Percentiles rank a stretch among this genome's conserved stretches.
Evolutionary conservation across 1,140 invertebrate species (phyloP).

Genomic region (Drosophila nannoptera): DNA sequence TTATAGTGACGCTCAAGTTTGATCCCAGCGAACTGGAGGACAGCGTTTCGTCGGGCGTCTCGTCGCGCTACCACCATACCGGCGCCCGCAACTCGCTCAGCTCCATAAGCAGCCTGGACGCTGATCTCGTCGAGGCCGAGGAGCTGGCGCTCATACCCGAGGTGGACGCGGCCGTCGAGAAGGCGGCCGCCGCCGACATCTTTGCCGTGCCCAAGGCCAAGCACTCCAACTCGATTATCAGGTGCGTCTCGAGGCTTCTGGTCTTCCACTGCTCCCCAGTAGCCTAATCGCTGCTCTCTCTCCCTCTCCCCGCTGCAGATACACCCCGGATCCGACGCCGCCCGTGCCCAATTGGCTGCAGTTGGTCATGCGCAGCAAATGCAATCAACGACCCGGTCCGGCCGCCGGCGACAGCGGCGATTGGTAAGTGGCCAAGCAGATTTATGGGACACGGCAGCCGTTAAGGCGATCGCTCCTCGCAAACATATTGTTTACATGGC

Average conservation of each 20-base stretch:
- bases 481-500: conserved; percentile 70
- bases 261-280: not conserved
- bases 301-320: conserved; percentile 38
- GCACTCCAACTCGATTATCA: conserved; percentile 69
- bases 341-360: conserved; percentile 78
- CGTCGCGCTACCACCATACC: conserved; percentile 31
- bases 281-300: not conserved
- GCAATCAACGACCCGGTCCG: conserved; percentile 54
- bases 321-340: conserved; percentile 71
- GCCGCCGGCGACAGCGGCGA: conserved; percentile 41
- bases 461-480: conserved; percentile 40
- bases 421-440: conserved; percentile 64
- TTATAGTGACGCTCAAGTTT: conserved; percentile 76
- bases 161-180: conserved; percentile 62
- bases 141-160: conserved; percentile 61
- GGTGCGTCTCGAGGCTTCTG: conserved; percentile 38
- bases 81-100: conserved; percentile 55
- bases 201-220: conserved; percentile 70
- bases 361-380: conserved; percentile 78
- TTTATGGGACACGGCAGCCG: conserved; percentile 71
- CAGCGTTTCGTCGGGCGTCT: conserved; percentile 31
- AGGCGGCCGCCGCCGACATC: conserved; percentile 56
- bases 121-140: conserved; percentile 54
- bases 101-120: conserved; percentile 67
- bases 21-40: conserved; percentile 67